Conservation (phyloP, 2,113 vertebrate genomes). For the Hoplias malabaricus region DNA sequence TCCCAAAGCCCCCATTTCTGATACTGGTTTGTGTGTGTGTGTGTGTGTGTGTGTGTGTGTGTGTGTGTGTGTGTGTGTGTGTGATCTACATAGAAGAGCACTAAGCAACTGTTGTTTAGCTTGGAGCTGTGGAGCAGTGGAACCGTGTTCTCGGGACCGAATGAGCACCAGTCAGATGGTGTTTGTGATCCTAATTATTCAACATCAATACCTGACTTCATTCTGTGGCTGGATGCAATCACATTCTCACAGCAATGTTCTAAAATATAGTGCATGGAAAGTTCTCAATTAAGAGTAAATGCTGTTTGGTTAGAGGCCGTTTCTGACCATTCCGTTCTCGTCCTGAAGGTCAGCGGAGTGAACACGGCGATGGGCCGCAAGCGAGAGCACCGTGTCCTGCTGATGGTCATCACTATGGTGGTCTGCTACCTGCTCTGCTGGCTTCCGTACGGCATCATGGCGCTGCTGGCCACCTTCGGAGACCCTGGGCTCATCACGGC, state of each 20-base stretch:
- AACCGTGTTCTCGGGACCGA: no score
- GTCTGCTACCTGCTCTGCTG: slow-evolving; percentile 73
- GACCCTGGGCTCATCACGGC: slow-evolving; percentile 61
- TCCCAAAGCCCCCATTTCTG: no score
- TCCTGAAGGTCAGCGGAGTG: slow-evolving; percentile 55
- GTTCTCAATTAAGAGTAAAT: no score
- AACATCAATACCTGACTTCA: no score
- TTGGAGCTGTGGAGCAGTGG: no score
- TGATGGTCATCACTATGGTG: slow-evolving; percentile 69
- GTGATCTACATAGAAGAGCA: no score
- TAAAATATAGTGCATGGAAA: background rate
- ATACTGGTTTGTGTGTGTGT: no score
- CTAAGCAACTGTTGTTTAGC: no score
- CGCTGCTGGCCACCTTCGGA: slow-evolving; percentile 65
- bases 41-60: no score
- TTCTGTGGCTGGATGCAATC: background rate
- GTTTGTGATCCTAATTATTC: no score
- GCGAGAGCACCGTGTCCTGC: slow-evolving; percentile 58
- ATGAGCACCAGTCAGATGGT: no score
- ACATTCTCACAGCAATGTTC: background rate
- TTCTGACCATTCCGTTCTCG: background rate
- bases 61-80: no score
- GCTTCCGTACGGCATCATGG: slow-evolving; percentile 68
- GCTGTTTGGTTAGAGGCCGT: background rate
- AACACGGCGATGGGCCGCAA: slow-evolving; percentile 18